Conservation (phyloP, 2,888 invertebrate genomes). For the Mythimna loreyi region DNA sequence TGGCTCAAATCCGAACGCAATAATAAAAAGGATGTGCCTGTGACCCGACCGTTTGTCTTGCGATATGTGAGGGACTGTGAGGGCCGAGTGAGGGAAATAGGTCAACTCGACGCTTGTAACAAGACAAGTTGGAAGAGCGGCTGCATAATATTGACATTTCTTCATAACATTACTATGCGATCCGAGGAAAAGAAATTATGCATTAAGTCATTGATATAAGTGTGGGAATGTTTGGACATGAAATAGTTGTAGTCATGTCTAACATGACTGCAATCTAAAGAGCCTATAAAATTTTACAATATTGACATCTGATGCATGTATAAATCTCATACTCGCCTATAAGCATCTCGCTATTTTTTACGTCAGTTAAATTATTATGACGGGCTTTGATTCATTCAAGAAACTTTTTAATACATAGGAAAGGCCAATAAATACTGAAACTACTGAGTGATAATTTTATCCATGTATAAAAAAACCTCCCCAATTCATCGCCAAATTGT, state of each 20-base stretch:
- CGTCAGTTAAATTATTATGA: neutral
- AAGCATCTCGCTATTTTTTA: too few species aligned
- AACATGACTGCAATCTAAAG: neutral
- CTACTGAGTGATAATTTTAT: neutral
- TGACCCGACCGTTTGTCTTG: conserved; percentile 54
- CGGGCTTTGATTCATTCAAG: neutral
- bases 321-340: neutral
- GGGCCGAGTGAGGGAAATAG: conserved; percentile 54
- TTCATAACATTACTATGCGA: conserved; percentile 19
- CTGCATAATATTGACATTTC: conserved; percentile 50
- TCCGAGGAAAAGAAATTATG: conserved; percentile 16
- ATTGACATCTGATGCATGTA: neutral
- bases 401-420: neutral
- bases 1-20: conserved; percentile 47
- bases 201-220: neutral
- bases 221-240: too few species aligned
- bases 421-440: neutral
- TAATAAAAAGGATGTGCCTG: conserved; percentile 53
- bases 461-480: neutral
- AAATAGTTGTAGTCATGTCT: neutral
- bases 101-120: conserved; percentile 48
- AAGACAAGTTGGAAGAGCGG: conserved; percentile 37
- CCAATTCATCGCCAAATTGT: conserved; percentile 6
- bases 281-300: neutral
- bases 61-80: conserved; percentile 51